phyloP scores from a whole-genome alignment of 2,888 invertebrate genomes.

The Nomada ferruginata region DNA sequence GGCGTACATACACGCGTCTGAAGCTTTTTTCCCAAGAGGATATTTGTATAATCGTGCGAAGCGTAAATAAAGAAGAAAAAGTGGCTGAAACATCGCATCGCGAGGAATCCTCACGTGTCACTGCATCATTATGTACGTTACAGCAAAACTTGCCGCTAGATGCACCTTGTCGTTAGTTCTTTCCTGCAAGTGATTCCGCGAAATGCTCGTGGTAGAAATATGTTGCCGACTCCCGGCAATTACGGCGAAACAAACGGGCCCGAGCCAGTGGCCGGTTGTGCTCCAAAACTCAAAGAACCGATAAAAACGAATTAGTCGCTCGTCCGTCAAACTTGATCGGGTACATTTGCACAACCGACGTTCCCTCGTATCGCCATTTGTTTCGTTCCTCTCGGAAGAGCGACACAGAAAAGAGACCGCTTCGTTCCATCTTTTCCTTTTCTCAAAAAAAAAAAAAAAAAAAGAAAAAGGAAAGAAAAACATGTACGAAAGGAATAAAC shows the following conservation, averaged over 20 bases:
- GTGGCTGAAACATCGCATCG: conserved; percentile 30
- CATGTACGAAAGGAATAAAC: conserved; percentile 17
- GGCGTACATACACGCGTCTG: background rate
- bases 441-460: background rate
- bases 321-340: conserved; percentile 1
- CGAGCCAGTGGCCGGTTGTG: background rate
- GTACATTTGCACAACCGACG: background rate
- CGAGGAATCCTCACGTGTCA: conserved; percentile 66
- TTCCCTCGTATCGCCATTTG: background rate
- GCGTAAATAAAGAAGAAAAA: conserved; percentile 19
- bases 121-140: conserved; percentile 62
- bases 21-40: background rate
- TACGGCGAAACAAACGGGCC: conserved; percentile 36
- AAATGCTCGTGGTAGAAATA: conserved; percentile 43
- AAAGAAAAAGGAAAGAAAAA: background rate
- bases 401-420: background rate
- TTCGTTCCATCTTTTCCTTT: background rate
- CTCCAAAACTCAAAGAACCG: conserved; percentile 1
- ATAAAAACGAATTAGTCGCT: conserved; percentile 2
- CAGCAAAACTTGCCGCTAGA: conserved; percentile 54
- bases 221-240: conserved; percentile 24
- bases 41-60: conserved; percentile 28
- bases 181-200: conserved; percentile 56
- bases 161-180: conserved; percentile 54
- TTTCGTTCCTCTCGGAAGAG: background rate